These are phyloP conservation scores for Netelia fuscicornis DNA, from an alignment of 2,888 invertebrate species.

Conservation along the genomic window DNA sequence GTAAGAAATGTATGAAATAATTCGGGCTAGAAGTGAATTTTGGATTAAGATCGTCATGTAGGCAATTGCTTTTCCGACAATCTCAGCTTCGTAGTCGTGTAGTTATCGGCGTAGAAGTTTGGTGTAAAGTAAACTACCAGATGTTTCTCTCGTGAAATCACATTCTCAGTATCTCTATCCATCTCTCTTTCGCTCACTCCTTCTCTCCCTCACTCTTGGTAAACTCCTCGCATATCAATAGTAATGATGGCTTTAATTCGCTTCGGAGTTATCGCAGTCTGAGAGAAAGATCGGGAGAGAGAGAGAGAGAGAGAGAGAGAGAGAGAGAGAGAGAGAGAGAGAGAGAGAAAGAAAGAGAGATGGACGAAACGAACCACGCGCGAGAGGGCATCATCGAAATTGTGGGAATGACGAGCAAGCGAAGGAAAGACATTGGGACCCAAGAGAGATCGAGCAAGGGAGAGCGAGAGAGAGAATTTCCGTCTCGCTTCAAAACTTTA, in stretches of 20 bases:
- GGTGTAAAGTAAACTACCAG: constrained; percentile 37
- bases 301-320: constrained; percentile 33
- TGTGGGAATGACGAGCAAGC: constrained; percentile 43
- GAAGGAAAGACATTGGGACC: constrained; percentile 18
- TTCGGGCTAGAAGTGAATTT: background rate
- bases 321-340: constrained; percentile 41
- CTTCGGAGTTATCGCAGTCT: constrained; percentile 76
- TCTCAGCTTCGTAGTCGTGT: background rate
- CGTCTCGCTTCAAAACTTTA: constrained; percentile 80
- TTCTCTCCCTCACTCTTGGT: constrained; percentile 43
- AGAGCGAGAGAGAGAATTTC: constrained; percentile 59
- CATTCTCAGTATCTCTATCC: background rate
- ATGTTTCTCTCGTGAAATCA: constrained; percentile 32
- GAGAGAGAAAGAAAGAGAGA: constrained; percentile 48
- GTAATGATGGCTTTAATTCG: constrained; percentile 77
- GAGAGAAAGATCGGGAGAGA: constrained; percentile 48
- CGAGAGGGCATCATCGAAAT: constrained; percentile 18
- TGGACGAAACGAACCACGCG: constrained; percentile 26
- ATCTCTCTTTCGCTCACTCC: constrained; percentile 33
- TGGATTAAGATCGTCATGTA: background rate
- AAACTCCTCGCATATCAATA: constrained; percentile 75
- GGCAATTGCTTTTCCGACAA: background rate
- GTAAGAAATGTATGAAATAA: background rate
- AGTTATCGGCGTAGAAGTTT: background rate
- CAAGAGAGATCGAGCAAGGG: constrained; percentile 49